These are phyloP conservation scores for Sericinus montela DNA, from an alignment of 2,888 invertebrate species.

Conservation along the genomic window DNA sequence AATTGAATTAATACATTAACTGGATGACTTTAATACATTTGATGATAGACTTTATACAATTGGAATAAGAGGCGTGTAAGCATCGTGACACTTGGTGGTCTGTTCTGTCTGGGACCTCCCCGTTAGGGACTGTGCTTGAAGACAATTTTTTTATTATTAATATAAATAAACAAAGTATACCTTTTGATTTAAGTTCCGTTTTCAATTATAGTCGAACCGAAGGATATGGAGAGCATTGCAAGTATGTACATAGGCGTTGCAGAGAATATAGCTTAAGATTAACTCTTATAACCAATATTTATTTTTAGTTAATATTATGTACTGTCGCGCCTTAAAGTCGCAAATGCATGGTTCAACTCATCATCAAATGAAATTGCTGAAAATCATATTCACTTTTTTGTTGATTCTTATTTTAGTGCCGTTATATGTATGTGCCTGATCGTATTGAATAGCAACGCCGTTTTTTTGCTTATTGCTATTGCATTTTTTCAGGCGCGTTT, in stretches of 20 bases:
- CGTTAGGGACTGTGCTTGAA: too few relatives aligned
- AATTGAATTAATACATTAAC: too few relatives aligned
- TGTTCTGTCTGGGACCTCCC: too few relatives aligned
- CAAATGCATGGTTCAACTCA: conserved; percentile 3
- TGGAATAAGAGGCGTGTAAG: too few relatives aligned
- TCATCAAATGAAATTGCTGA: conserved; percentile 11
- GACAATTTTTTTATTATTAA: too few relatives aligned
- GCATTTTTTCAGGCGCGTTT: conserved; percentile 87
- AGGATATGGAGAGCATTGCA: conserved; percentile 88
- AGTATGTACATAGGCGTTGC: conserved; percentile 78
- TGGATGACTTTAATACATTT: too few relatives aligned
- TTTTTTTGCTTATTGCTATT: conserved; percentile 23
- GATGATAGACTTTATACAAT: too few relatives aligned
- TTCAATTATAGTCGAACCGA: conserved; percentile 81
- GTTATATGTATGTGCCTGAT: conserved; percentile 28
- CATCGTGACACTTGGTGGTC: too few relatives aligned
- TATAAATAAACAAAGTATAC: too few relatives aligned
- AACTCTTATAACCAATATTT: background rate
- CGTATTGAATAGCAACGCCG: conserved; percentile 38
- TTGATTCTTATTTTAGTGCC: conserved; percentile 15
- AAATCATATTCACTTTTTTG: conserved; percentile 5
- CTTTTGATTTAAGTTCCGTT: too few relatives aligned
- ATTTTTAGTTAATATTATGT: background rate
- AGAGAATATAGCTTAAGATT: conserved; percentile 10
- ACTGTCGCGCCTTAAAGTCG: conserved; percentile 1